These are phyloP conservation scores for Lutjanus campechanus DNA, from an alignment of 2,797 vertebrate species.

Conservation along the genomic window DNA sequence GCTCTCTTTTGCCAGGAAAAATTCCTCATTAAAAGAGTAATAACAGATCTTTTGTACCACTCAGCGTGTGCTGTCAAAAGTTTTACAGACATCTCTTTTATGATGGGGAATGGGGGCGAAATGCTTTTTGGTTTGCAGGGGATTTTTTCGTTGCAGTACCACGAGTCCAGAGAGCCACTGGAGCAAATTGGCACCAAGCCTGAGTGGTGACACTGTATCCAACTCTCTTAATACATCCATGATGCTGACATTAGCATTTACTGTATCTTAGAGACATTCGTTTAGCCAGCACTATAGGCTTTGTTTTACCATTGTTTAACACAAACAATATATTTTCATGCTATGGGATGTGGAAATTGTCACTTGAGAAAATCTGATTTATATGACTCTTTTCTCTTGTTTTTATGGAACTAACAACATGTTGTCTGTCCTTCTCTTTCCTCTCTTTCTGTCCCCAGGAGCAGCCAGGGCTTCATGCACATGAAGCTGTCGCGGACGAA, in stretches of 20 bases:
- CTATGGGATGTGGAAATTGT: neutral
- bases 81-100: neutral
- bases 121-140: too few relatives aligned
- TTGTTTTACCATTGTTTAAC: neutral
- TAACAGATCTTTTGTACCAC: neutral
- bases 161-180: accelerated
- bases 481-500: conserved; percentile 98
- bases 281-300: neutral
- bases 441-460: conserved; percentile 84
- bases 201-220: too few relatives aligned
- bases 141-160: neutral
- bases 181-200: neutral
- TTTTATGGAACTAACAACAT: conserved; percentile 5
- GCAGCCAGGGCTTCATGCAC: conserved; percentile 99
- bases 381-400: neutral
- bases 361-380: neutral
- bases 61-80: neutral
- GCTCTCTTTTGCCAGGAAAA: neutral
- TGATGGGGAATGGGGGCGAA: too few relatives aligned
- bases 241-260: neutral
- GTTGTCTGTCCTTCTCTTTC: conserved; percentile 28
- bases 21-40: neutral
- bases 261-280: neutral
- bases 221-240: neutral
- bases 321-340: neutral